Percentiles rank a stretch among this genome's conserved stretches.
Conservation (phyloP, 1,140 invertebrate genomes). For the Dreissena polymorpha region DNA sequence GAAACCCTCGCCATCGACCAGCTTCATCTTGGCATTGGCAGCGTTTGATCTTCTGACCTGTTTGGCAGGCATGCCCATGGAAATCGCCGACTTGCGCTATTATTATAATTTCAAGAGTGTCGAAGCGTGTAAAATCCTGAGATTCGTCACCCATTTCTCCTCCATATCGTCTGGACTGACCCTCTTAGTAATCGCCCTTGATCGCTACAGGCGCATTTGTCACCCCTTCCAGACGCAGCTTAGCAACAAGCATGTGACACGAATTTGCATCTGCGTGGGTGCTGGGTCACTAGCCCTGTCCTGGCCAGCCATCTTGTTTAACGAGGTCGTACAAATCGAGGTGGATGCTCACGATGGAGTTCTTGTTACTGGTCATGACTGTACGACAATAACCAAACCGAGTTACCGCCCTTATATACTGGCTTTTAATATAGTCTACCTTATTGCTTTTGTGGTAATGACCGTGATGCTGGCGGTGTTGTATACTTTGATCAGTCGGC, state of each 20-base stretch:
- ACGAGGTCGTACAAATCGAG: constrained; percentile 33
- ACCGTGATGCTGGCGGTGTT: constrained; percentile 23
- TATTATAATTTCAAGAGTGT: constrained; percentile 60
- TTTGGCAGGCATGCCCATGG: constrained; percentile 60
- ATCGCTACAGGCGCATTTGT: constrained; percentile 61
- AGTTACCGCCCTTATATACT: constrained; percentile 1
- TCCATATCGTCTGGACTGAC: constrained; percentile 57
- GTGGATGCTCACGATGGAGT: neutral
- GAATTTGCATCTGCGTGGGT: neutral
- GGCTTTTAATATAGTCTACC: constrained; percentile 25
- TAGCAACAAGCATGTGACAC: constrained; percentile 36
- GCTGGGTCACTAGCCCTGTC: constrained; percentile 4
- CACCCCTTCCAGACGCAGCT: constrained; percentile 60
- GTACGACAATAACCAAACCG: constrained; percentile 26
- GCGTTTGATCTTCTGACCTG: constrained; percentile 57
- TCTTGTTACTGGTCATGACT: constrained; percentile 16
- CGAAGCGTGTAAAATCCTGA: constrained; percentile 58
- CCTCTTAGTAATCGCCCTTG: constrained; percentile 60
- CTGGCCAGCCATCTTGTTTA: constrained; percentile 26
- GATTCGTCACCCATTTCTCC: constrained; percentile 55
- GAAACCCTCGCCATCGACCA: constrained; percentile 46
- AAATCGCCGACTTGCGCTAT: constrained; percentile 64
- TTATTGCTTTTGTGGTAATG: constrained; percentile 26
- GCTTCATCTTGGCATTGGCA: constrained; percentile 60
- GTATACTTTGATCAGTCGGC: constrained; percentile 34